Evolutionary conservation across 2,888 invertebrate species (phyloP), one percentile per base, ranked within the genome.

Genomic region (Pyralis farinalis): DNA sequence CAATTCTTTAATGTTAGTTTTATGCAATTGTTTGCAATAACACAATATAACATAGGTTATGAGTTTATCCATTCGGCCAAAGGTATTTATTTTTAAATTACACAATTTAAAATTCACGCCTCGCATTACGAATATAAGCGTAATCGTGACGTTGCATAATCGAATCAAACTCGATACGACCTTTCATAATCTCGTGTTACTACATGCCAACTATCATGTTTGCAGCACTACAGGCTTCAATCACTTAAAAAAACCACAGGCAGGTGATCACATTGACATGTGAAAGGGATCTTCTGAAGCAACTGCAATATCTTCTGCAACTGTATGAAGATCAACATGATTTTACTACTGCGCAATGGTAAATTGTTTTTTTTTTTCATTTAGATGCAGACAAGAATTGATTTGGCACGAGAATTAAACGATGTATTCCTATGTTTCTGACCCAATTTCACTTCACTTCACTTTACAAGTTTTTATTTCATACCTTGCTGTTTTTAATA

Each of bases 61-160:
- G 68, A 1, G 7, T 66, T 66, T 64, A 60, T 64, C 53, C 50
- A 52, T 49, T 49, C 49, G 62, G 62, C 42, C 63, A 76, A 72
- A 76, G 74, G 78, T 70, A 42, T 25, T 25, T 25, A 59, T 54
- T 53, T 49, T 46, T 46, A 57, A 59, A 63, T 83, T 79, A 63
- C 74, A 74, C 74, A 84, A 82, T 74, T 58, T 59, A 61, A 59
- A 77, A 76, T 75, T 73, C 75, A 75, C 71, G 70, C 67, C 62
- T 68, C 47, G 48, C 49, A 58, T 56, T 51, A 54, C 49, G 46
- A 50, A 41, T 49, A 65, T 63, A 65, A 74, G 68, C 76, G 71
- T 53, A 68, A 69, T 72, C 65, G 53, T 52, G 31, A 29, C 31
- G 27, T 38, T 39, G 27, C 33, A 25, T 27, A 39, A 33, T 33